Evolutionary conservation across 2,113 vertebrate species (phyloP), one percentile per base, ranked within the genome.

Genomic region (Psilopsiagon aymara): DNA sequence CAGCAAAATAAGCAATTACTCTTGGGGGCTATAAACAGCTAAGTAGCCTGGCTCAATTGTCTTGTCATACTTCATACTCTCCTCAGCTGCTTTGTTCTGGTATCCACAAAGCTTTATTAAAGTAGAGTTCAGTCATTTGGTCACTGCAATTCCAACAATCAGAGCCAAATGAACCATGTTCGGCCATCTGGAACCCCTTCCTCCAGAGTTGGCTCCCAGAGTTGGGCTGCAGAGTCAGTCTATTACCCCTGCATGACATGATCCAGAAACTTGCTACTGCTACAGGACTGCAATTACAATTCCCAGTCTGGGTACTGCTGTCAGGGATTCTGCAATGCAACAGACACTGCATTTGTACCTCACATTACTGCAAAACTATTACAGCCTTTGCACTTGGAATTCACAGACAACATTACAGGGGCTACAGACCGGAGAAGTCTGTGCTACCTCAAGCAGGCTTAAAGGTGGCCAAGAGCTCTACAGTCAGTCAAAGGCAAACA

Each of bases 301-400:
- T 96, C 93, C 94, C 94, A 76, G 89, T 6, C 64, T 0, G 87
- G 92, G 91, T 63, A 92, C 86, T 90, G 88, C 93, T 95, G 84
- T 95, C 95, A 95, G 79, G 52, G 80, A 97, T 90, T 87, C 92
- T 93, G 96, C 90, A 94, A 94, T 53, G 90, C 95, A 95, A 84
- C 91, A 84, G 96, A 93, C 94, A 93, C 63, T 90, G 81, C 82
- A 64, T 92, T 91, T 94, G 94, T 60, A 82, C 92, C 82, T 80
- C 93, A 43, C 39, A 0, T 73, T 75, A 55, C 84, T 89, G 82
- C 95, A 83, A 73, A 97, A 85, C 88, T 90, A 91, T 95, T 97
- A 88, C 84, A 92, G 78, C 88, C 80, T 87, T 71, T 52, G 52
- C 67, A 47, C 86, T 55, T 62, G 66, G 93, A 82, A 93, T 64